Evolutionary conservation across 2,797 vertebrate genomes (phyloP).

Genomic region (Rhinella marina): DNA sequence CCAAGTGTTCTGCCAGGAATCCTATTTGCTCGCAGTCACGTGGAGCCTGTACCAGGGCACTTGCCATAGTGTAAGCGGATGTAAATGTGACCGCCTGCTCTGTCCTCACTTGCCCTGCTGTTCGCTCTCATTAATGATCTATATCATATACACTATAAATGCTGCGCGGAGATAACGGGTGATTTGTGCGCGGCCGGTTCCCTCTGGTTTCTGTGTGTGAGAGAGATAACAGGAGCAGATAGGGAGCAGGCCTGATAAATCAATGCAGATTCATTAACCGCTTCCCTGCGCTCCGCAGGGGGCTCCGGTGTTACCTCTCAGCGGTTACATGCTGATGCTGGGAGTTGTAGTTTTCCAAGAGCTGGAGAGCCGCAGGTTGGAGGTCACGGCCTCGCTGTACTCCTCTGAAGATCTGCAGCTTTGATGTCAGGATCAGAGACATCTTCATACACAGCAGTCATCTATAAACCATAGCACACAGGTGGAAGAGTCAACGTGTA

Average conservation of each 20-base stretch:
- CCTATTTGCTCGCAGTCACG: conserved; percentile 30
- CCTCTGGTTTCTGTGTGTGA: conserved; percentile 18
- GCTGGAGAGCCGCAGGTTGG: not conserved
- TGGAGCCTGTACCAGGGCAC: conserved; percentile 8
- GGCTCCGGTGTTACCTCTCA: too few relatives aligned
- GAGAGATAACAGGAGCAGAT: conserved; percentile 26
- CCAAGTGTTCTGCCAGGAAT: conserved; percentile 28
- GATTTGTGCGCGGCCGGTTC: conserved; percentile 2
- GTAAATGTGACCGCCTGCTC: conserved; percentile 31
- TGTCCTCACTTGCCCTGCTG: conserved; percentile 43
- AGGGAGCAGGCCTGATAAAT: conserved; percentile 2
- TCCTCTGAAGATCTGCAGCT: not conserved
- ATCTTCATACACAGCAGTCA: not conserved
- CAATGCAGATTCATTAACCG: conserved; percentile 5
- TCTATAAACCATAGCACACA: not conserved
- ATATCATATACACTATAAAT: conserved; percentile 56
- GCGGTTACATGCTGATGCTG: not conserved
- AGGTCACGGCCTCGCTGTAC: not conserved
- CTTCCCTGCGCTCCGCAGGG: not conserved
- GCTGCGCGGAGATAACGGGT: conserved; percentile 33
- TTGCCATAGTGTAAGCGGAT: conserved; percentile 37
- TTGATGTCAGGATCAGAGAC: not conserved
- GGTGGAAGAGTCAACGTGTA: not conserved
- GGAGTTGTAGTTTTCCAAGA: not conserved
- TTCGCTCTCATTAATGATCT: conserved; percentile 43